A percentile compares a stretch with the other conserved stretches of the same genome.
phyloP scores from a whole-genome alignment of 2,113 vertebrate species.

The Malurus alboscapulatus region DNA sequence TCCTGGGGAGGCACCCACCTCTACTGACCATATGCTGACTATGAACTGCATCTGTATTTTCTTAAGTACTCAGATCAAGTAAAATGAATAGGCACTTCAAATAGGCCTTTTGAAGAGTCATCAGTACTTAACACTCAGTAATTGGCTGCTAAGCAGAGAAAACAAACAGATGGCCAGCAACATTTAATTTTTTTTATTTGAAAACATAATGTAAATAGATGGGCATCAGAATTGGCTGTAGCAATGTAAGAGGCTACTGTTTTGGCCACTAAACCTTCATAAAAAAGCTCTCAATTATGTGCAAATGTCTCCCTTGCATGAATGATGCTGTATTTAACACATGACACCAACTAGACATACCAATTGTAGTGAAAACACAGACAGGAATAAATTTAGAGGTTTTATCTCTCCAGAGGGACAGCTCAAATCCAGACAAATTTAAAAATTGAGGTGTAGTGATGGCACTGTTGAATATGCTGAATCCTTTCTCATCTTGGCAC shows the following conservation, averaged over 20 bases:
- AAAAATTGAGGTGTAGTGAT: background rate
- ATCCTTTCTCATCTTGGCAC: background rate
- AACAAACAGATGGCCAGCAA: background rate
- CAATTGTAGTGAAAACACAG: background rate
- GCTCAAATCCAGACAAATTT: background rate
- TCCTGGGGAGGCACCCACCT: background rate
- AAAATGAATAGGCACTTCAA: background rate
- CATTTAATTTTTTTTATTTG: background rate
- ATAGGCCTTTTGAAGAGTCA: background rate
- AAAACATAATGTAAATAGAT: background rate
- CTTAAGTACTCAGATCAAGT: background rate
- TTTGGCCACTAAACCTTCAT: background rate
- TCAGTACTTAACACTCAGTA: background rate
- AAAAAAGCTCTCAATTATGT: background rate
- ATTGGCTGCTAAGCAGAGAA: background rate
- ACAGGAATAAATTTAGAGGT: background rate
- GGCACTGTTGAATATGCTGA: background rate
- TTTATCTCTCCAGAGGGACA: background rate
- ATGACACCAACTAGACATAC: background rate
- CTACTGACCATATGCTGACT: accelerated
- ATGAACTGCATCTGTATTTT: background rate
- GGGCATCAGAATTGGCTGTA: background rate
- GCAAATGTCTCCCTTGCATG: background rate
- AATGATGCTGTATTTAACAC: background rate
- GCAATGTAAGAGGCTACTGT: background rate